Evolutionary conservation across 2,797 vertebrate species (phyloP).

Genomic region (Peromyscus eremicus): DNA sequence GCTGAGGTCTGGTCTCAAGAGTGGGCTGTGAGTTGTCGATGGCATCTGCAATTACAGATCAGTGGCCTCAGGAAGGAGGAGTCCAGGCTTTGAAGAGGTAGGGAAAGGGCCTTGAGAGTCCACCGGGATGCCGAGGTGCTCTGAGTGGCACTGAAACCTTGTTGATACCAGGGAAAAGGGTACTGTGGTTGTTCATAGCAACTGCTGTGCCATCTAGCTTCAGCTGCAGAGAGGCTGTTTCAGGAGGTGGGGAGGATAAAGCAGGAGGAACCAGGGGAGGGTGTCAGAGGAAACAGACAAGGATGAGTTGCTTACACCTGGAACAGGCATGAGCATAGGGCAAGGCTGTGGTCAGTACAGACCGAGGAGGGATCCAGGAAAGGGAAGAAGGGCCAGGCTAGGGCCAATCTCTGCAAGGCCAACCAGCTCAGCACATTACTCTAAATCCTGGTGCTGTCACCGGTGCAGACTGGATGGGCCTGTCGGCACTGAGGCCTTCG

Average conservation of each 20-base stretch:
- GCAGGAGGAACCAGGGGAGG: not conserved
- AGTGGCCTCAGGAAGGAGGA: not conserved
- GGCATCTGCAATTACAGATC: not conserved
- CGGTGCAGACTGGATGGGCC: not conserved
- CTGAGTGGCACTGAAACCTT: not conserved
- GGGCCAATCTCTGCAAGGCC: rapidly evolving
- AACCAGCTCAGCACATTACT: not conserved
- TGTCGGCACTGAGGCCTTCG: not conserved
- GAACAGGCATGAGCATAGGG: not conserved
- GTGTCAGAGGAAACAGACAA: not conserved
- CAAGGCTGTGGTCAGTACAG: not conserved
- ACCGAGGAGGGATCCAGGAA: not conserved
- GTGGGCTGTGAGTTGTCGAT: not conserved
- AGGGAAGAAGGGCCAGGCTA: not conserved
- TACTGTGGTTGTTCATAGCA: not conserved
- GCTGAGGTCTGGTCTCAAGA: not conserved
- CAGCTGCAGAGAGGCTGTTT: not conserved
- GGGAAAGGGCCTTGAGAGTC: not conserved
- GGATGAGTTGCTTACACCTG: not conserved
- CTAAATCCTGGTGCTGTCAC: not conserved
- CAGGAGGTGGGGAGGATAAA: not conserved
- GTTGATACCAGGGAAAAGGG: not conserved
- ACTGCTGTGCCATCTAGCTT: not conserved
- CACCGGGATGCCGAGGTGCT: not conserved
- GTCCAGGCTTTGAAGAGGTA: not conserved